Evolutionary conservation across 2,888 invertebrate genomes (phyloP), one percentile per base, ranked within the genome.

Genomic region (Bursaphelenchus okinawaensis): DNA sequence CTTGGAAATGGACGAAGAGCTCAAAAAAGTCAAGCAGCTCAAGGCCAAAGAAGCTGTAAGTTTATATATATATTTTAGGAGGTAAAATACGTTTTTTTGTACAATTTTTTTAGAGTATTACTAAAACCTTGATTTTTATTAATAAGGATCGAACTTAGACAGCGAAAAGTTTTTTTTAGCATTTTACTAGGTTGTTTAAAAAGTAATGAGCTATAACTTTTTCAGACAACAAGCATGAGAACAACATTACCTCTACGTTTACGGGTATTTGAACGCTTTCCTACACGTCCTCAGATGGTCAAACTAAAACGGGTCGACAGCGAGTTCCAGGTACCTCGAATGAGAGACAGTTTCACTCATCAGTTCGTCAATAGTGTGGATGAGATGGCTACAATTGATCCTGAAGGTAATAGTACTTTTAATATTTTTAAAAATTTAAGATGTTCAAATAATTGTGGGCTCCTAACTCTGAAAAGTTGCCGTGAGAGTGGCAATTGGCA

Each of bases 281-380:
- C 98, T 0, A 93, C 98, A 75, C 75, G 71, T 7, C 71, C 71
- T 16, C 71, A 71, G 60, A 71, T 71, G 71, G 93, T 78, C 6
- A 68, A 66, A 7, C 73, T 80, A 72, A 76, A 73, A 83, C 92
- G 93, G 86, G 90, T 94, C 26, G 93, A 95, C 0, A 91, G 91
- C 40, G 87, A 87, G 62, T 87, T 87, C 76, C 83, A 82, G 52
- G 81, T 86, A 50, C 86, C 87, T 1, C 86, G 86, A 89, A 90
- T 93, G 2, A 88, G 98, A 50, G 98, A 98, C 84, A 95, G 95
- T 76, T 98, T 99, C 84, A 95, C 99, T 91, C 88, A 94, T 19
- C 94, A 95, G 84, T 98, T 98, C 84, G 91, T 72, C 8, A 20
- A 40, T 24, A 54, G 68, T 24, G 20, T 23, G 2, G 66, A 66